Percentiles rank a stretch among this genome's conserved stretches.
These are phyloP conservation scores for Subacronicta megacephala DNA, from an alignment of 2,888 invertebrate species.

Conservation along the genomic window DNA sequence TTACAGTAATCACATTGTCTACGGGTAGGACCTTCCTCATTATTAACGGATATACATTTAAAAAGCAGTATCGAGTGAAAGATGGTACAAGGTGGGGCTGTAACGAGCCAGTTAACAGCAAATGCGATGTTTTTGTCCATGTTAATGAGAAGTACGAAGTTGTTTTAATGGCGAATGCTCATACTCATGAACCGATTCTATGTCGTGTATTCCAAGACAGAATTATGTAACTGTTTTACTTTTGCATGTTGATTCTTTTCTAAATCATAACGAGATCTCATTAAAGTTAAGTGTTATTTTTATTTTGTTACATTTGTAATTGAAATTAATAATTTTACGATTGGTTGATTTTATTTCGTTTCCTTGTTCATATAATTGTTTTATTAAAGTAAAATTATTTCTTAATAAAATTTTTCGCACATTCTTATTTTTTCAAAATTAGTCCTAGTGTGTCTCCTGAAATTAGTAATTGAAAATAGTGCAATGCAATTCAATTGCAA, in stretches of 20 bases:
- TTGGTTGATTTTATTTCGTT: constrained; percentile 2
- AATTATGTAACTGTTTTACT: constrained; percentile 65
- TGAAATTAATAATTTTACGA: constrained; percentile 18
- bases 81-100: constrained; percentile 76
- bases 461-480: too few relatives aligned
- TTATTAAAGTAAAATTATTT: not conserved
- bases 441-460: too few relatives aligned
- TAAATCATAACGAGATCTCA: constrained; percentile 24
- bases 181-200: constrained; percentile 77
- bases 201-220: constrained; percentile 75
- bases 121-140: constrained; percentile 75
- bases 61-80: constrained; percentile 66
- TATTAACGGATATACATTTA: constrained; percentile 80
- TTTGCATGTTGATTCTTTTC: constrained; percentile 21
- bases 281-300: constrained; percentile 13
- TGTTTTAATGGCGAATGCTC: constrained; percentile 68
- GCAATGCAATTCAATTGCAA: too few relatives aligned
- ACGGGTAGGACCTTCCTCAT: constrained; percentile 75
- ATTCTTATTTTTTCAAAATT: too few relatives aligned
- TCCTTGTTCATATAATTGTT: not conserved
- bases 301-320: constrained; percentile 16
- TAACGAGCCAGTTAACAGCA: constrained; percentile 69
- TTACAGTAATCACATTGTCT: constrained; percentile 77
- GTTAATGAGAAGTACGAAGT: constrained; percentile 78
- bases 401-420: too few relatives aligned